Conservation (phyloP, 1,140 invertebrate species). For the Bathynomus jamesi region DNA sequence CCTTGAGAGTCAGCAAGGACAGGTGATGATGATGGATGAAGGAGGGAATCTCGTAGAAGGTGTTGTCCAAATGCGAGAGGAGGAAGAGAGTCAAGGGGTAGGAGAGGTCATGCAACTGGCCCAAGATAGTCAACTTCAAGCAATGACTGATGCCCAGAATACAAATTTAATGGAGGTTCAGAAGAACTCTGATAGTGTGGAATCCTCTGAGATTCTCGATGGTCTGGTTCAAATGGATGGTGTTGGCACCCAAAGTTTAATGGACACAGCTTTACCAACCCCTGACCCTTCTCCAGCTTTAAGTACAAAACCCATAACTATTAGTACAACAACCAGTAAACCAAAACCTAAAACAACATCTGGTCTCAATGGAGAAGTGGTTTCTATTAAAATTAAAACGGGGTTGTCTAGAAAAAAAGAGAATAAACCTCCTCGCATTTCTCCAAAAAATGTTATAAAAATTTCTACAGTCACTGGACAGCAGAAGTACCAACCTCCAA, state of each 20-base stretch:
- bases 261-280: background rate
- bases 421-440: background rate
- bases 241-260: background rate
- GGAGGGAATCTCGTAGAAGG: background rate
- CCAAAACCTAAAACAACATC: background rate
- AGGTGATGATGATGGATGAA: background rate
- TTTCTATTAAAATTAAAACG: background rate
- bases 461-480: slow-evolving; percentile 7
- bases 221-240: background rate
- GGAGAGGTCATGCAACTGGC: background rate
- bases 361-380: background rate
- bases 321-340: background rate
- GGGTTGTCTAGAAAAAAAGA: background rate
- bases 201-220: background rate
- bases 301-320: background rate
- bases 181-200: background rate
- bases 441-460: slow-evolving; percentile 11
- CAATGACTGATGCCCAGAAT: background rate
- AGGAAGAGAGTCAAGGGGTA: background rate
- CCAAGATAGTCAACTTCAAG: background rate
- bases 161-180: background rate
- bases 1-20: background rate
- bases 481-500: slow-evolving; percentile 2
- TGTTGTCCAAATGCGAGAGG: background rate
- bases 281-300: background rate